A percentile compares a stretch with the other conserved stretches of the same genome.
These are phyloP conservation scores for Oscheius sp. DNA, from an alignment of 2,888 invertebrate genomes.

Conservation along the genomic window DNA sequence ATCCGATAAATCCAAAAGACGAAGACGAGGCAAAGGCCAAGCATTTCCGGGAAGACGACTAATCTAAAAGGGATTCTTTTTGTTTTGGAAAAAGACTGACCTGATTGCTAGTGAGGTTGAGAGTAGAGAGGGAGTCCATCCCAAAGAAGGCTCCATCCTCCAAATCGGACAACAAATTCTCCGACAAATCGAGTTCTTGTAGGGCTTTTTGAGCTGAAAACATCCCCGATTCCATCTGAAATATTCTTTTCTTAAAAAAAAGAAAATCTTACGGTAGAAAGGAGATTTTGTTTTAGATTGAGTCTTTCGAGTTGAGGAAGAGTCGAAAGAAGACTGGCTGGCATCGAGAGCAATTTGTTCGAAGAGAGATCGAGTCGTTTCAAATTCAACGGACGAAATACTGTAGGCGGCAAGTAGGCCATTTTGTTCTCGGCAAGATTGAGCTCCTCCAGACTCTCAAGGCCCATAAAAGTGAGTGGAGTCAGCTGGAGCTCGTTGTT, in stretches of 20 bases:
- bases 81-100: not conserved
- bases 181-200: conserved; percentile 38
- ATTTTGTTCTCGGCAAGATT: conserved; percentile 39
- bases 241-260: conserved; percentile 41
- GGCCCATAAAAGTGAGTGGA: conserved; percentile 43
- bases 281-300: conserved; percentile 37
- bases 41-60: conserved; percentile 48
- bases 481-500: conserved; percentile 48
- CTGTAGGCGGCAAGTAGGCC: conserved; percentile 49
- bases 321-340: conserved; percentile 38
- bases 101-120: conserved; percentile 50
- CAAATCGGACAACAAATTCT: conserved; percentile 50
- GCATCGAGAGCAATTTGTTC: conserved; percentile 48
- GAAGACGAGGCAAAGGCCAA: conserved; percentile 45
- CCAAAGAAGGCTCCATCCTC: conserved; percentile 50
- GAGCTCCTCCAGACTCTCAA: conserved; percentile 36
- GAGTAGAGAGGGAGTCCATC: conserved; percentile 35
- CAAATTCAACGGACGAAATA: conserved; percentile 37
- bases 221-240: conserved; percentile 55
- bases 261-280: conserved; percentile 47
- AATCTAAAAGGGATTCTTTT: conserved; percentile 24
- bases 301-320: conserved; percentile 33
- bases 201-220: conserved; percentile 43
- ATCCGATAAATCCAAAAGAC: conserved; percentile 40
- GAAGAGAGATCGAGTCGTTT: conserved; percentile 38